These are phyloP conservation scores for Belonocnema kinseyi DNA, from an alignment of 1,140 invertebrate species.

Conservation along the genomic window DNA sequence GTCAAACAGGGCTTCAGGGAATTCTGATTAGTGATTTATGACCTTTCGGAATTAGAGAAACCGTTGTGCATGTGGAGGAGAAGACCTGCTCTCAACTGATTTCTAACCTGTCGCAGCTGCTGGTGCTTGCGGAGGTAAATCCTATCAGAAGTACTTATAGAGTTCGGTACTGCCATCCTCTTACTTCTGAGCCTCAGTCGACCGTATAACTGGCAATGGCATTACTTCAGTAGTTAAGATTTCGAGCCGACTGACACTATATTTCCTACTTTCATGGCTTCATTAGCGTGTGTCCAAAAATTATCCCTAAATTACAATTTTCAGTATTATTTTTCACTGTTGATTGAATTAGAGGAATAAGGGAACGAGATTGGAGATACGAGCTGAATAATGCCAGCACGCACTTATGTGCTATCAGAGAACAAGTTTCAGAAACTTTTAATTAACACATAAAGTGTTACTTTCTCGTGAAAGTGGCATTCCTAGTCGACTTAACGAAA, in stretches of 20 bases:
- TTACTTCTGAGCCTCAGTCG: slow-evolving; percentile 40
- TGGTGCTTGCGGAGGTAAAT: slow-evolving; percentile 58
- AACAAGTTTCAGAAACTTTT: slow-evolving; percentile 21
- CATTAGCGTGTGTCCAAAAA: slow-evolving; percentile 21
- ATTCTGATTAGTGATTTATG: slow-evolving; percentile 72
- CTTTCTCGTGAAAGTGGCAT: slow-evolving; percentile 22
- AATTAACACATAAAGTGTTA: slow-evolving; percentile 30
- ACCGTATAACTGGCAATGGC: slow-evolving; percentile 47
- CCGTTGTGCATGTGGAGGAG: slow-evolving; percentile 55
- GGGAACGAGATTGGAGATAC: background rate
- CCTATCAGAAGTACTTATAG: slow-evolving; percentile 71
- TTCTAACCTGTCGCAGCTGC: slow-evolving; percentile 41
- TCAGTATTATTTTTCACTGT: background rate
- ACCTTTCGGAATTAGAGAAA: slow-evolving; percentile 60
- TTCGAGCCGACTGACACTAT: slow-evolving; percentile 30
- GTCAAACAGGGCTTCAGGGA: slow-evolving; percentile 44
- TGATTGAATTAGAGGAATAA: background rate
- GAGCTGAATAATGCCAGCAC: background rate
- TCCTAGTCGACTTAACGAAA: slow-evolving; percentile 23
- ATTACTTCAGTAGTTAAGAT: slow-evolving; percentile 42
- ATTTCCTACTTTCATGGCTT: slow-evolving; percentile 27
- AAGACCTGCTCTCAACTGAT: slow-evolving; percentile 53
- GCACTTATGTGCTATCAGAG: slow-evolving; percentile 7
- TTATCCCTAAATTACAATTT: background rate
- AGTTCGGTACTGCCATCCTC: slow-evolving; percentile 64